Evolutionary conservation across 2,113 vertebrate genomes (phyloP).

Genomic region (Paramisgurnus dabryanus): DNA sequence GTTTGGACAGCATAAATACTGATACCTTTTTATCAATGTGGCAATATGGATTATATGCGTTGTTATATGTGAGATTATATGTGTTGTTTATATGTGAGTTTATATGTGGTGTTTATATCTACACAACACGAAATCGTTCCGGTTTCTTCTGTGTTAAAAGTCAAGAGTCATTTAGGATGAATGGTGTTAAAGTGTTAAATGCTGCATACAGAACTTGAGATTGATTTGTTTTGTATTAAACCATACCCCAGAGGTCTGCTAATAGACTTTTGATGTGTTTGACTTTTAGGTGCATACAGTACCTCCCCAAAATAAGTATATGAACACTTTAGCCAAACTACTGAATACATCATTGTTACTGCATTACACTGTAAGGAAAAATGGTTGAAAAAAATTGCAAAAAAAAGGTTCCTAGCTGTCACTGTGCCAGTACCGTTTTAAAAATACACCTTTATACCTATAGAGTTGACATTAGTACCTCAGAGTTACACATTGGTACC

Average conservation of each 20-base stretch:
- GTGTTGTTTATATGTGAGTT: background rate
- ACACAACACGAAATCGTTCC: background rate
- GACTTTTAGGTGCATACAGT: no score
- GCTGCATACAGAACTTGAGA: background rate
- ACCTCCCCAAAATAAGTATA: no score
- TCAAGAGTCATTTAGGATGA: background rate
- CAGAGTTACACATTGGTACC: no score
- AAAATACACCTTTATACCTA: no score
- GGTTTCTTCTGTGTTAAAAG: background rate
- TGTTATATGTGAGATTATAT: background rate
- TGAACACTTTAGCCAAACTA: no score
- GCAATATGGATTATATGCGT: background rate
- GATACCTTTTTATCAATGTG: background rate
- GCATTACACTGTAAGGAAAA: no score
- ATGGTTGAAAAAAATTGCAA: no score
- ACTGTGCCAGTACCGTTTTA: no score
- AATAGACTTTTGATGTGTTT: background rate
- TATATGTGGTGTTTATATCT: background rate
- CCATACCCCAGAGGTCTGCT: background rate
- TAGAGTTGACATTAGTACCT: no score
- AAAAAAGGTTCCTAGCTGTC: no score
- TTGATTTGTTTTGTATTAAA: background rate
- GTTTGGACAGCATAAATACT: background rate
- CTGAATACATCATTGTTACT: no score
- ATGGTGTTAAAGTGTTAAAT: no score